Evolutionary conservation across 2,888 invertebrate genomes (phyloP), one percentile per base, ranked within the genome.

Genomic region (Arrhopalites spinosus): DNA sequence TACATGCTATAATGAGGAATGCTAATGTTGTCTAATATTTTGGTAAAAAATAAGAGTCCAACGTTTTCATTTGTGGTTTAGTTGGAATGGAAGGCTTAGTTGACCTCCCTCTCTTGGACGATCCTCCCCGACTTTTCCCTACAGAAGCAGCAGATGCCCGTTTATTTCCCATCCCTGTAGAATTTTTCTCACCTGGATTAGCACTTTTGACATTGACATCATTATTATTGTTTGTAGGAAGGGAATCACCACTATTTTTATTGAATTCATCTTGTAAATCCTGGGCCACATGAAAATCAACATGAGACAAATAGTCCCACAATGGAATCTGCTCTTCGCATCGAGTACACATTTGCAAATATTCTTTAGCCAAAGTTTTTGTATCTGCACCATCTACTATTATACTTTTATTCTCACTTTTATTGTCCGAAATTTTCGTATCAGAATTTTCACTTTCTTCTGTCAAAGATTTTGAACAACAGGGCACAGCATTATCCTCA

Each of bases 211-310:
- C 20, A 64, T 2, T 5, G 1, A 3, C n/a, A n/a, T n/a, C n/a
- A 64, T n/a, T 36, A 20, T 30, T 36, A 63, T 36, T 64, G 27
- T 29, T 61, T 64, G 15, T 63, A n/a, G n/a, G n/a, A n/a, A n/a
- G n/a, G 63, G 20, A 2, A 20, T 30, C 53, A 15, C 36, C 45
- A 25, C 25, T 29, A 30, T 68, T 47, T 68, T 45, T n/a, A 84
- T 92, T 92, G 8, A 92, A 84, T 85, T 90, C 88, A 81, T 88
- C 86, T 82, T 90, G 93, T 71, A 96, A 85, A 83, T 90, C 90
- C 84, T 91, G 89, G 5, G 96, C 96, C 83, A 92, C 88, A 85
- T 96, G 96, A 85, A 90, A 95, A 86, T 96, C 96, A 83, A 88
- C 86, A 86, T 96, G 96, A 84, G 93, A 92, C 0, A 87, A 85